Conservation (phyloP, 1,140 invertebrate species). For the Drosophila nikananu region DNA sequence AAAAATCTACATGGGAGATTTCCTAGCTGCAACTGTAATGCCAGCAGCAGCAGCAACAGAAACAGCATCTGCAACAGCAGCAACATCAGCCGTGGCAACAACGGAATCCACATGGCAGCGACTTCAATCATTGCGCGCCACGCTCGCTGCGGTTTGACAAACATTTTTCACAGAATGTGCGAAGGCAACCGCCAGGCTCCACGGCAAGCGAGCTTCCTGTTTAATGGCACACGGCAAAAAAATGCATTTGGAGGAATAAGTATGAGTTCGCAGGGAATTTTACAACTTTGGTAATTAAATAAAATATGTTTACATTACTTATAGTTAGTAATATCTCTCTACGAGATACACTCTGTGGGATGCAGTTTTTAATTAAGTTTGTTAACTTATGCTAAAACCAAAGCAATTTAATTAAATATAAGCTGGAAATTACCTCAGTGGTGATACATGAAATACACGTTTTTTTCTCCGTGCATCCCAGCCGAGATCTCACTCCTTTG, state of each 20-base stretch:
- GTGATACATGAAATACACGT: neutral
- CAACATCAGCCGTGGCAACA: conserved; percentile 47
- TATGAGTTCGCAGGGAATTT: neutral
- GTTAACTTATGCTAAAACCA: neutral
- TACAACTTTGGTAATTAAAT: neutral
- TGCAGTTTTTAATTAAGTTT: neutral
- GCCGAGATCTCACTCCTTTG: conserved; percentile 22
- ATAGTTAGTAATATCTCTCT: neutral
- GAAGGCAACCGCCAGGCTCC: conserved; percentile 54
- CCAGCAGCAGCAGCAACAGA: conserved; percentile 33
- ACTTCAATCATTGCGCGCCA: conserved; percentile 79
- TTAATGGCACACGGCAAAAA: conserved; percentile 36
- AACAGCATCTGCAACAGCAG: conserved; percentile 17
- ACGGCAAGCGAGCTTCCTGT: conserved; percentile 21
- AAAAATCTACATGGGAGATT: conserved; percentile 72
- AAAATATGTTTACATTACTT: neutral
- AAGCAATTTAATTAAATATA: neutral
- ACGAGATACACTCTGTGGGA: neutral
- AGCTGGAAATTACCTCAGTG: neutral
- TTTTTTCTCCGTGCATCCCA: conserved; percentile 17
- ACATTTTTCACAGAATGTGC: conserved; percentile 80
- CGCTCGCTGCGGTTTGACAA: conserved; percentile 81
- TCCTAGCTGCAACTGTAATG: conserved; percentile 38
- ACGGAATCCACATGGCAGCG: conserved; percentile 68
- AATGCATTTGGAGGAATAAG: neutral